Percentiles rank a stretch among this genome's conserved stretches.
phyloP scores from a whole-genome alignment of 2,113 vertebrate genomes.

The Hyperopisus bebe region DNA sequence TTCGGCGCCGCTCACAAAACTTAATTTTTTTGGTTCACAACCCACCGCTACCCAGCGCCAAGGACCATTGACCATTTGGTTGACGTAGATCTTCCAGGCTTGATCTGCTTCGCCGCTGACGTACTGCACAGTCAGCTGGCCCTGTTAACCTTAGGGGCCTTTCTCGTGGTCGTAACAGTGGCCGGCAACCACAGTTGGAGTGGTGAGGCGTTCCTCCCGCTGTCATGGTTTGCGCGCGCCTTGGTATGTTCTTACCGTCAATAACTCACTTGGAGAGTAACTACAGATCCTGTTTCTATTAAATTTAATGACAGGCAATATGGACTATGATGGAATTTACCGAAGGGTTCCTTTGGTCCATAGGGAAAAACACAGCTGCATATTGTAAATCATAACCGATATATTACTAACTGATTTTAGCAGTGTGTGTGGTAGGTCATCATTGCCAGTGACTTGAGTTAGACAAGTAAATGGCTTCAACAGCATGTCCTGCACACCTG shows the following conservation, averaged over 20 bases:
- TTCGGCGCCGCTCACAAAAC: not conserved
- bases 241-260: not conserved
- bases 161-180: not conserved
- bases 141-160: not conserved
- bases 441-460: not conserved
- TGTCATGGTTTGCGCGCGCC: not conserved
- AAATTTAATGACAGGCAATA: constrained; percentile 1
- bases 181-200: not conserved
- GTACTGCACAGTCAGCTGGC: not conserved
- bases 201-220: not conserved
- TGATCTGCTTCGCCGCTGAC: not conserved
- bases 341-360: not conserved
- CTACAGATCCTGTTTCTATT: not conserved
- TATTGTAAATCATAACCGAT: not conserved
- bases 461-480: not conserved
- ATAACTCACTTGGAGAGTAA: not conserved
- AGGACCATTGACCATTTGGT: not conserved
- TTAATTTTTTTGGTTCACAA: not conserved
- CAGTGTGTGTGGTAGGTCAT: not conserved
- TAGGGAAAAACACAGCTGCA: not conserved
- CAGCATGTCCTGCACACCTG: not conserved
- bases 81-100: not conserved
- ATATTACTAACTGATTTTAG: not conserved
- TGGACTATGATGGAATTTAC: not conserved
- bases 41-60: not conserved